These are phyloP conservation scores for Temnothorax rugatulus DNA, from an alignment of 2,888 invertebrate genomes.

Conservation along the genomic window DNA sequence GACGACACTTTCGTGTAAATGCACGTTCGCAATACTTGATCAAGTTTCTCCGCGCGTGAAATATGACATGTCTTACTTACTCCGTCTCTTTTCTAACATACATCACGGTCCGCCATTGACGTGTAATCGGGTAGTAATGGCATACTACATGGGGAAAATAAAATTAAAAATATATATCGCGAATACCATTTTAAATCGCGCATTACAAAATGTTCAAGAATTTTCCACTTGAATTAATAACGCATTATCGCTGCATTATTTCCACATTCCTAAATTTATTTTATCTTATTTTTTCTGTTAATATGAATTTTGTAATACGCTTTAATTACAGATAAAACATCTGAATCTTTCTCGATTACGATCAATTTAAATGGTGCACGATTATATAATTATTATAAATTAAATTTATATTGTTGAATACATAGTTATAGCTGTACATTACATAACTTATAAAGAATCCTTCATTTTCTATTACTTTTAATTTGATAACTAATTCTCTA, in stretches of 20 bases:
- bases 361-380: constrained; percentile 5
- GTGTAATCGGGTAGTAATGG: neutral
- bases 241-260: neutral
- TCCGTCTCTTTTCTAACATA: neutral
- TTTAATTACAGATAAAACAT: neutral
- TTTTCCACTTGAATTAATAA: neutral
- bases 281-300: neutral
- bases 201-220: neutral
- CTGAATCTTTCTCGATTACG: neutral
- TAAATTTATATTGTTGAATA: neutral
- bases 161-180: neutral
- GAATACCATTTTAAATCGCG: constrained; percentile 1
- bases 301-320: neutral
- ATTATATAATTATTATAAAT: constrained; percentile 15
- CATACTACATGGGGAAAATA: neutral
- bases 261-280: neutral
- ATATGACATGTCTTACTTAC: neutral
- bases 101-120: neutral
- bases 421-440: neutral
- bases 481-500: neutral
- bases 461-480: neutral
- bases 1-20: constrained; percentile 43
- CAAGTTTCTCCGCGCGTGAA: constrained; percentile 9
- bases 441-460: neutral
- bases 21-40: constrained; percentile 35